These are phyloP conservation scores for Aphelinus certus DNA, from an alignment of 1,140 invertebrate genomes.

Conservation along the genomic window DNA sequence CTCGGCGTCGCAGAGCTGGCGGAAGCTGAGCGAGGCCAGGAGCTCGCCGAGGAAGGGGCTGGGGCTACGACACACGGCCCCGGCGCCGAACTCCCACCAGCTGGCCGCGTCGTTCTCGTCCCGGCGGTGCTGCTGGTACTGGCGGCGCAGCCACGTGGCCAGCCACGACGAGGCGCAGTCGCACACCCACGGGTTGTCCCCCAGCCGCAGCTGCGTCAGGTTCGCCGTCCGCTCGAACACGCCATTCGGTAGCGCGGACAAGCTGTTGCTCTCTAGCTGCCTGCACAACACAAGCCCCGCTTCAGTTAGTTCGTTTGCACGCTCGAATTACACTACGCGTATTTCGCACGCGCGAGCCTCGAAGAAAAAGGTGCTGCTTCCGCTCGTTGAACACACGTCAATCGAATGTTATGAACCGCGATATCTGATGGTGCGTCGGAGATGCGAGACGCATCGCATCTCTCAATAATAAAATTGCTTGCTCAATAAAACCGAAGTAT, in stretches of 20 bases:
- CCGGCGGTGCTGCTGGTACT: conserved; percentile 47
- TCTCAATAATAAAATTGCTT: too few relatives aligned
- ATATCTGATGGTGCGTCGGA: too few relatives aligned
- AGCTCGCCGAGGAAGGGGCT: conserved; percentile 75
- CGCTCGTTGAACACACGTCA: too few relatives aligned
- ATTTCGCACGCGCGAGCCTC: too few relatives aligned
- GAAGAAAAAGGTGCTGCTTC: too few relatives aligned
- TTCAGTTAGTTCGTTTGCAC: too few relatives aligned
- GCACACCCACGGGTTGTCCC: conserved; percentile 88
- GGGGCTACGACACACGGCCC: conserved; percentile 78
- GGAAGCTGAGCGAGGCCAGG: conserved; percentile 78
- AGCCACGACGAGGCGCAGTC: conserved; percentile 83
- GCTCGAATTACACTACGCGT: too few relatives aligned
- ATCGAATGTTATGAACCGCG: too few relatives aligned
- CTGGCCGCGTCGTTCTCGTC: conserved; percentile 23
- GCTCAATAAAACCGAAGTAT: too few relatives aligned
- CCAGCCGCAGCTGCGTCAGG: conserved; percentile 78
- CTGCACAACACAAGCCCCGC: conserved; percentile 58
- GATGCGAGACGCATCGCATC: too few relatives aligned
- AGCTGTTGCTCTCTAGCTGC: conserved; percentile 82
- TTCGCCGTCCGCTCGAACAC: conserved; percentile 74
- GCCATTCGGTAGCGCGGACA: conserved; percentile 76
- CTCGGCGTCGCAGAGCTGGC: conserved; percentile 82
- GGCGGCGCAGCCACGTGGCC: conserved; percentile 68
- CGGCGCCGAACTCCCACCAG: conserved; percentile 72